Evolutionary conservation across 1,140 invertebrate species (phyloP), one percentile per base, ranked within the genome.

Genomic region (Bombus confusus): DNA sequence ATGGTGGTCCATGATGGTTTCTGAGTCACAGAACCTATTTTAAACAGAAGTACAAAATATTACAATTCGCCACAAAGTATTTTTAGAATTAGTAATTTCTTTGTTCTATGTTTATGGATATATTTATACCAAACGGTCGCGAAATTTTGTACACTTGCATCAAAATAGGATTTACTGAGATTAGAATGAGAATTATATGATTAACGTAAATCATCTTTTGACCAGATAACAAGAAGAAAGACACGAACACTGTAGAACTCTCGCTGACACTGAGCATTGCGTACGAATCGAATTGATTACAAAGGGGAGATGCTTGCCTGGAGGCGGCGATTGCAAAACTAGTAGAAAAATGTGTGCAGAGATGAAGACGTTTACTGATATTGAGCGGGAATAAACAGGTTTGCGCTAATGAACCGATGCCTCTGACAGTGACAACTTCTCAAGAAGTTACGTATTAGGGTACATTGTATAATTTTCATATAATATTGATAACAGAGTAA

Each of bases 361-460:
- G 80, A 43, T 62, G 13, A 39, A 28, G 43, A 87, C 83, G 34
- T 28, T 72, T 10, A 37, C 37, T 79, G 62, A 74, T 39, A 13
- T 25, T 57, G 13, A 62, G 41, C 15, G 25, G 10, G 57, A 37
- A 77, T 64, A 89, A 90, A 89, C 85, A 81, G 80, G 88, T 90
- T 89, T 89, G 31, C 28, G 2, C 39, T 41, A 39, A 66, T 59
- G n/a, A 34, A 43, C n/a, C 74, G 52, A 18, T n/a, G 3, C 13
- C 1, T 37, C 18, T 82, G 57, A 47, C 37, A 31, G 47, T 25
- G 72, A 43, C 74, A 76, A 22, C 34, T 12, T 28, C n/a, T 12
- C 10, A 37, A 39, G 41, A 31, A 13, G 13, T 15, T 10, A 22
- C 22, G n/a, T 15, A 31, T 15, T 18, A 66, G 12, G 13, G 18